Percentiles rank a stretch among this genome's conserved stretches.
phyloP scores from a whole-genome alignment of 2,888 invertebrate genomes.

The Mythimna pallens region DNA sequence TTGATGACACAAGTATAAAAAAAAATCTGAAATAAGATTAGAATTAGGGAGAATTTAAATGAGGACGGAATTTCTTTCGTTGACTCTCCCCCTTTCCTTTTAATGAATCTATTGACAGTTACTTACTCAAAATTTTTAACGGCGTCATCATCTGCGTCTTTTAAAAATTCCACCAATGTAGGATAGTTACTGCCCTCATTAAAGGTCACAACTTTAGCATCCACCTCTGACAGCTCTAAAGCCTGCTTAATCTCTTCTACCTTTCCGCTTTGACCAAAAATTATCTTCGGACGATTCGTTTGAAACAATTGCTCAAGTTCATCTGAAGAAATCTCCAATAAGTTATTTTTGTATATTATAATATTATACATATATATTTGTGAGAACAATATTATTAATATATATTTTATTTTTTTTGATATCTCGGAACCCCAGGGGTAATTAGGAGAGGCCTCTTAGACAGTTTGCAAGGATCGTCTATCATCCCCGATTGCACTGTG shows the following conservation, averaged over 20 bases:
- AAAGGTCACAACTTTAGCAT: constrained; percentile 34
- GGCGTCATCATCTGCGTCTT: constrained; percentile 12
- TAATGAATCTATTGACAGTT: background rate
- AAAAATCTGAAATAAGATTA: no score
- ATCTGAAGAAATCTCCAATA: constrained; percentile 26
- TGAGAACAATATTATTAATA: no score
- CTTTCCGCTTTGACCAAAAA: constrained; percentile 52
- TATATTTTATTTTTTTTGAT: no score
- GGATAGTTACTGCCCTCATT: constrained; percentile 7
- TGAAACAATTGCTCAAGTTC: constrained; percentile 43
- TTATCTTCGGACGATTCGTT: constrained; percentile 38
- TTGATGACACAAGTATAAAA: no score
- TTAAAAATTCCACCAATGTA: constrained; percentile 27
- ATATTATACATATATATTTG: no score
- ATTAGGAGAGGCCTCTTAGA: no score
- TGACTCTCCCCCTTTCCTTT: background rate
- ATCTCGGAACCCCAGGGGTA: no score
- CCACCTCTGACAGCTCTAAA: constrained; percentile 6
- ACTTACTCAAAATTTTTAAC: constrained; percentile 47
- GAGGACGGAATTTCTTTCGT: background rate
- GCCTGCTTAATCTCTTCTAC: constrained; percentile 33
- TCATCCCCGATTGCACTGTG: no score
- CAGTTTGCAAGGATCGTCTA: no score
- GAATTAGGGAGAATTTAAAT: no score
- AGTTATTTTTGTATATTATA: no score